These are phyloP conservation scores for Cephus cinctus DNA, from an alignment of 1,140 invertebrate genomes.

Conservation along the genomic window DNA sequence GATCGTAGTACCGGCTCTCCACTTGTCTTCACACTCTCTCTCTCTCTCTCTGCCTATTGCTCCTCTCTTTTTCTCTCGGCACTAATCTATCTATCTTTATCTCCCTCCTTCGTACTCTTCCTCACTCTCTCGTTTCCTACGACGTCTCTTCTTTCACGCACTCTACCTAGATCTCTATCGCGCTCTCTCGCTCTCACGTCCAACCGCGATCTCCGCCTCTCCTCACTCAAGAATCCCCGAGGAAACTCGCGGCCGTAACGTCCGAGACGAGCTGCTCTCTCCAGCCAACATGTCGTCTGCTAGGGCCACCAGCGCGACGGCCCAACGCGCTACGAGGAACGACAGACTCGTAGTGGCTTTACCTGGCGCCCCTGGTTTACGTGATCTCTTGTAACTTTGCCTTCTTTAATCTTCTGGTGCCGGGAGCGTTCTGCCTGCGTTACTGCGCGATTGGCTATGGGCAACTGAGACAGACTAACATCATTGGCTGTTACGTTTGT, in stretches of 20 bases:
- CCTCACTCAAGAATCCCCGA: slow-evolving; percentile 42
- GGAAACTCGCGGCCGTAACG: slow-evolving; percentile 43
- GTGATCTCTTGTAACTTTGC: background rate
- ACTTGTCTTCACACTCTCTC: background rate
- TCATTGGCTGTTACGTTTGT: too few relatives aligned
- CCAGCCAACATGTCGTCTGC: slow-evolving; percentile 54
- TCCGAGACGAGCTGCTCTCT: slow-evolving; percentile 46
- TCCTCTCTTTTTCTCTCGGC: slow-evolving; percentile 9
- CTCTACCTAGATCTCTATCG: too few relatives aligned
- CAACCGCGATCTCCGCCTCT: slow-evolving; percentile 15
- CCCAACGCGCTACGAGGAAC: slow-evolving; percentile 5
- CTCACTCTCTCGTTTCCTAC: slow-evolving; percentile 6
- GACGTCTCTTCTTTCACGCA: too few relatives aligned
- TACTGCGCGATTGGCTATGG: slow-evolving; percentile 13
- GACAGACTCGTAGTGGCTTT: slow-evolving; percentile 1
- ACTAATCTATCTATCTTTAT: slow-evolving; percentile 15
- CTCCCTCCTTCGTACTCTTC: slow-evolving; percentile 10
- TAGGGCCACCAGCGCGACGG: slow-evolving; percentile 29
- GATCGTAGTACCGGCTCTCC: too few relatives aligned
- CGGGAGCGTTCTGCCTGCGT: background rate
- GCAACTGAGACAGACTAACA: slow-evolving; percentile 13
- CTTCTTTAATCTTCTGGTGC: too few relatives aligned
- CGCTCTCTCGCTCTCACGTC: slow-evolving; percentile 15
- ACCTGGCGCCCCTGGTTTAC: background rate
- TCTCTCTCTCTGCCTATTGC: slow-evolving; percentile 1